These are phyloP conservation scores for Drosophila oshimai DNA, from an alignment of 1,140 invertebrate species.

Conservation along the genomic window DNA sequence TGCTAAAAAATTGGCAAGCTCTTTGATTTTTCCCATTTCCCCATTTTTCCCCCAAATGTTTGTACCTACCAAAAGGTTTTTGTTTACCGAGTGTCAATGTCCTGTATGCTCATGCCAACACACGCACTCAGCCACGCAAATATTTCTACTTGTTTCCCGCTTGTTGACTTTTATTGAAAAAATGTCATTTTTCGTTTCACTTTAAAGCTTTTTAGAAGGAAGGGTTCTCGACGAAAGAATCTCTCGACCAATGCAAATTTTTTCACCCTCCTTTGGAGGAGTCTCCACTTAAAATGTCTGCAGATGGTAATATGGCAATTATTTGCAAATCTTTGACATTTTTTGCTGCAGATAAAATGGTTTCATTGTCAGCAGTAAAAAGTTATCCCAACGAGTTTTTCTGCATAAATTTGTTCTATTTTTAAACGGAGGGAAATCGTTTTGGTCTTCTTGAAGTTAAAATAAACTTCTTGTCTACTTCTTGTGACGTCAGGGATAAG, in stretches of 20 bases:
- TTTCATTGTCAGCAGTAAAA: constrained; percentile 5
- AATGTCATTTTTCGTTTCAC: constrained; percentile 39
- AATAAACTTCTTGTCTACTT: background rate
- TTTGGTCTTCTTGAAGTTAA: background rate
- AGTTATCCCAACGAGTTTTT: background rate
- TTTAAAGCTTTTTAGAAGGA: background rate
- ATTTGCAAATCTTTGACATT: constrained; percentile 56
- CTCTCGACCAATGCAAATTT: constrained; percentile 35
- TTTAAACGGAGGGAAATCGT: constrained; percentile 5
- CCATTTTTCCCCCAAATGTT: background rate
- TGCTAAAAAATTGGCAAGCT: no score
- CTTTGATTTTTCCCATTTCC: background rate
- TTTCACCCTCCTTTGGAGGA: background rate
- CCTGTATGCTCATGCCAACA: constrained; percentile 6
- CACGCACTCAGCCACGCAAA: constrained; percentile 43
- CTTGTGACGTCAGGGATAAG: background rate
- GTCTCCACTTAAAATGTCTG: constrained; percentile 1
- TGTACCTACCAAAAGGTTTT: constrained; percentile 20
- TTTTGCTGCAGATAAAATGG: background rate
- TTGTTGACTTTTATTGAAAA: constrained; percentile 71
- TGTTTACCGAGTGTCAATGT: constrained; percentile 11
- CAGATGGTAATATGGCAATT: constrained; percentile 41
- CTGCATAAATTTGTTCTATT: constrained; percentile 26
- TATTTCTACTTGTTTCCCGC: constrained; percentile 40
- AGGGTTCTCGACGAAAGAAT: background rate